Conservation (phyloP, 2,797 vertebrate genomes). For the Anguilla anguilla region DNA sequence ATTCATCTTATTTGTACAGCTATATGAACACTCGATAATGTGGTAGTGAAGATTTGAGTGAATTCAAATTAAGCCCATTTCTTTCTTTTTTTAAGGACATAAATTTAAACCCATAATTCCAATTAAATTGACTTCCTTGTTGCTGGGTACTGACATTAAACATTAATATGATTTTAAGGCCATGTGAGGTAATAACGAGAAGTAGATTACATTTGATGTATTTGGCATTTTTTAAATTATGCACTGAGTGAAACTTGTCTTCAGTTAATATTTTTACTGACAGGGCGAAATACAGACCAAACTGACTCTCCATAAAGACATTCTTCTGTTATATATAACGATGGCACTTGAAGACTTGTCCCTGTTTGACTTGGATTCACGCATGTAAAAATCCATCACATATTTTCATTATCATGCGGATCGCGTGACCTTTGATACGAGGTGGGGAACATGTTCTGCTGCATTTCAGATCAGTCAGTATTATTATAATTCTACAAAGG, state of each 20-base stretch:
- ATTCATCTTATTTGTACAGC: background rate
- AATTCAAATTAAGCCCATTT: background rate
- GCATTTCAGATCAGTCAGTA: conserved; percentile 45
- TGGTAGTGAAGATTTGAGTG: background rate
- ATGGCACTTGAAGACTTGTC: background rate
- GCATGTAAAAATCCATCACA: conserved; percentile 28
- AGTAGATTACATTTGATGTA: background rate
- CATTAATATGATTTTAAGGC: background rate
- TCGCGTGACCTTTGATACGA: conserved; percentile 39
- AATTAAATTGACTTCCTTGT: background rate
- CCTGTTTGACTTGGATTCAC: conserved; percentile 19
- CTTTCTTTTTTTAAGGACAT: background rate
- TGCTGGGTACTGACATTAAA: background rate
- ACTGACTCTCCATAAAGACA: background rate
- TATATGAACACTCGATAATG: background rate
- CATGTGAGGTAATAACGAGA: background rate
- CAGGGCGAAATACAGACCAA: background rate
- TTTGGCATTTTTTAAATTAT: background rate
- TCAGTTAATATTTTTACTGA: background rate
- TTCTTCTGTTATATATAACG: background rate
- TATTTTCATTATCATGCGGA: conserved; percentile 34
- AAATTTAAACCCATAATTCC: background rate
- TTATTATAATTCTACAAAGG: conserved; percentile 47
- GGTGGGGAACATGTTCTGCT: conserved; percentile 39
- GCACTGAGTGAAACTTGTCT: background rate